Evolutionary conservation across 2,113 vertebrate species (phyloP).

Genomic region (Lucifuga dentata): DNA sequence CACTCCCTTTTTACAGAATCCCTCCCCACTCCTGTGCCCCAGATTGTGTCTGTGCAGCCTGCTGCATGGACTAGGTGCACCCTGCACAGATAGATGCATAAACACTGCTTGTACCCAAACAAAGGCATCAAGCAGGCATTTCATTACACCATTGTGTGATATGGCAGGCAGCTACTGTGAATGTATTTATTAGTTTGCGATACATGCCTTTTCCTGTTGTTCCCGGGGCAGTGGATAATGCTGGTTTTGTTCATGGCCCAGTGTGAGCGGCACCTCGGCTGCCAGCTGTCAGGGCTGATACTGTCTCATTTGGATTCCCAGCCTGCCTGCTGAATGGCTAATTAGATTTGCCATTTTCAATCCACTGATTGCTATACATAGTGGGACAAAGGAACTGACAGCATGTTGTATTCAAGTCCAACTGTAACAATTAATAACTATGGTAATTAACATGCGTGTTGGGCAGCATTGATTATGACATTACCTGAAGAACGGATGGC

Average conservation of each 20-base stretch:
- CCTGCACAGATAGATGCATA: conserved; percentile 79
- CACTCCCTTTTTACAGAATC: conserved; percentile 13
- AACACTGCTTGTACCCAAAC: conserved; percentile 82
- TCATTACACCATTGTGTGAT: conserved; percentile 84
- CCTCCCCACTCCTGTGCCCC: not conserved
- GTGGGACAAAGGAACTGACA: conserved; percentile 89
- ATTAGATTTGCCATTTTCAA: conserved; percentile 95
- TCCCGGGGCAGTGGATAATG: conserved; percentile 81
- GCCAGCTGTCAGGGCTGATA: conserved; percentile 89
- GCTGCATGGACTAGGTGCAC: conserved; percentile 57
- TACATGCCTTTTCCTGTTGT: conserved; percentile 82
- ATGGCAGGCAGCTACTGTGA: conserved; percentile 82
- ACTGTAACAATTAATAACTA: conserved; percentile 98
- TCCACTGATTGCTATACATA: conserved; percentile 91
- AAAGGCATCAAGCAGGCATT: conserved; percentile 83
- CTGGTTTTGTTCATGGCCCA: conserved; percentile 85
- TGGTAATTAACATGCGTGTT: conserved; percentile 93
- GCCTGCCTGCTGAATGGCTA: conserved; percentile 91
- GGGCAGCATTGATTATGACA: conserved; percentile 92
- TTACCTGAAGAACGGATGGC: conserved; percentile 91
- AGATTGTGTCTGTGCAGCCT: conserved; percentile 33
- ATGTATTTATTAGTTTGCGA: conserved; percentile 86
- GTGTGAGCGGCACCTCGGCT: conserved; percentile 82
- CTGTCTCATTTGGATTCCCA: conserved; percentile 82
- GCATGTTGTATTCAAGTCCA: conserved; percentile 92